Evolutionary conservation across 2,888 invertebrate species (phyloP).

Genomic region (Melinaea marsaeus): DNA sequence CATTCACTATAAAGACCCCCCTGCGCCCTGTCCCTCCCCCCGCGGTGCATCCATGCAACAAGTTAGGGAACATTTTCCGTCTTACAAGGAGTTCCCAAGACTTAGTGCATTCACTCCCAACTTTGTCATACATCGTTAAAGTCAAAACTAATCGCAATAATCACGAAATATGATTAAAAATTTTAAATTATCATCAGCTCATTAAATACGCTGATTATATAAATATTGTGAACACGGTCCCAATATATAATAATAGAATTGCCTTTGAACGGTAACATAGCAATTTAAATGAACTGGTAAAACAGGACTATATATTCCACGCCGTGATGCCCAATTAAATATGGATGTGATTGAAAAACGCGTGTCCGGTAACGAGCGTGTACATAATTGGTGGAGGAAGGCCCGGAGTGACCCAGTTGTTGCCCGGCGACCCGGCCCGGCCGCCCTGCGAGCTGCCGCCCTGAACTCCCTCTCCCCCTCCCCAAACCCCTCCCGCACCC

Average conservation of each 20-base stretch:
- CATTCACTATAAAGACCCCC: constrained; percentile 74
- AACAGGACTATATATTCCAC: constrained; percentile 71
- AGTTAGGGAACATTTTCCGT: constrained; percentile 68
- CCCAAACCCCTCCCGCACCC: constrained; percentile 38
- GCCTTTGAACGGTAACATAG: constrained; percentile 30
- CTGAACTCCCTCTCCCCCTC: constrained; percentile 37
- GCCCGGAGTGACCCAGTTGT: constrained; percentile 76
- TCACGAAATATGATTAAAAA: background rate
- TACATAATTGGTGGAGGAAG: constrained; percentile 76
- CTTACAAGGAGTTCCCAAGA: constrained; percentile 66
- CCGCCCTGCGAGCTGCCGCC: constrained; percentile 42
- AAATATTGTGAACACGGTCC: background rate
- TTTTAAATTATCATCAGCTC: constrained; percentile 6
- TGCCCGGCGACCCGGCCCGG: constrained; percentile 69
- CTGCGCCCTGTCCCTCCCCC: constrained; percentile 48
- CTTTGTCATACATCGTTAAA: constrained; percentile 8
- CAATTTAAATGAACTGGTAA: constrained; percentile 48
- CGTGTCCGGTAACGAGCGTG: constrained; percentile 79
- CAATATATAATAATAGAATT: constrained; percentile 20
- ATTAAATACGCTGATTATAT: background rate
- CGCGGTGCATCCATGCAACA: constrained; percentile 75
- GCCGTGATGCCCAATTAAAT: constrained; percentile 77
- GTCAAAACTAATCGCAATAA: background rate
- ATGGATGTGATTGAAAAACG: constrained; percentile 79
- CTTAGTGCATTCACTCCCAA: constrained; percentile 36